Base-by-base conservation (phyloP, 2,797 vertebrate species). In the Poeciliopsis presidionis region DNA sequence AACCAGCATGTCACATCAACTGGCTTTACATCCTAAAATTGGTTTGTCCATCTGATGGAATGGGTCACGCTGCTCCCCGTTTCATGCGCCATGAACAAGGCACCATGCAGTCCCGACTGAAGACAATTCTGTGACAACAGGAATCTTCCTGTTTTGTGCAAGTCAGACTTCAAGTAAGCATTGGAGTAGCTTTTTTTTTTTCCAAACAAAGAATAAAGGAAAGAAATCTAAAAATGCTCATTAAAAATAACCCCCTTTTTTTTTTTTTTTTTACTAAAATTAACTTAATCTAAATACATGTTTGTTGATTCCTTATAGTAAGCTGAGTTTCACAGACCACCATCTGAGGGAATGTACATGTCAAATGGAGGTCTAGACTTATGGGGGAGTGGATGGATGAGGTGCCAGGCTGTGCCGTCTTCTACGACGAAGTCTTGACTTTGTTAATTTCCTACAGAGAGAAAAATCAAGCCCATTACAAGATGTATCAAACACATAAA, bases 301-400 rank as follows among this genome's bases (percentile, higher is more conserved):
- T 84, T 77, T 74, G 46, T 73, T 72, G 79, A 63, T 72, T 55
- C 46, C 12, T 72, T 47, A n/a, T 70, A 57, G 72, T 79, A 67
- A 49, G 74, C 65, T 59, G 73, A 82, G 85, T 53, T 71, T 85
- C 70, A 82, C 79, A 87, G 76, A 86, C 81, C 81, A 16, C 77
- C 82, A 73, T 70, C 85, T 76, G 87, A 88, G 80, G 94, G 93
- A 95, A 95, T 95, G 95, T 92, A 88, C 81, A 76, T 7, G 7
- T 72, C 75, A 82, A 87, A 83, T 83, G 72, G 87, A 92, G 89
- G 85, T 87, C 89, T 81, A 87, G 11, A 25, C 41, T 65, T 83
- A 69, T 75, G 47, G 67, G 84, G 91, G 91, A 92, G 92, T 90
- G 88, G 81, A 75, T 88, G 74, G 79, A 81, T 1, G 59, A 73